Percentiles rank a stretch among this genome's conserved stretches.
phyloP scores from a whole-genome alignment of 2,888 invertebrate genomes.

The Glyphotaelius pellucidus region DNA sequence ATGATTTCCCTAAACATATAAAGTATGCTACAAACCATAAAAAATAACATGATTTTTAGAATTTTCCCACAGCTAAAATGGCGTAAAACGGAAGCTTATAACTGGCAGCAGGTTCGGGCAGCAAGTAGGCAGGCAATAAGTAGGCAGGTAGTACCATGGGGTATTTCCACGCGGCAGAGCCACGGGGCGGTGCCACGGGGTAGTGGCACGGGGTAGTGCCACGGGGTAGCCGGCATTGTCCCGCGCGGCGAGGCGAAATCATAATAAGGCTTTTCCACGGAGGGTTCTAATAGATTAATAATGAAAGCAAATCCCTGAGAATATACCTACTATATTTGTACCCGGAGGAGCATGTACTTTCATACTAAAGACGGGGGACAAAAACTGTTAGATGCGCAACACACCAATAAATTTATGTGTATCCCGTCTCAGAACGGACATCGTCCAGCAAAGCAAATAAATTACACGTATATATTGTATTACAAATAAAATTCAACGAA shows the following conservation, averaged over 20 bases:
- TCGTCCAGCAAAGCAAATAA: no score
- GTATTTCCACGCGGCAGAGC: neutral
- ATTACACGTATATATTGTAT: no score
- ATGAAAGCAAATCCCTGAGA: conserved; percentile 34
- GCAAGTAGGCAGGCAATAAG: no score
- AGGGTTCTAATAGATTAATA: conserved; percentile 30
- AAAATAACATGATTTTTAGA: no score
- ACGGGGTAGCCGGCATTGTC: neutral
- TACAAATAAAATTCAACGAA: no score
- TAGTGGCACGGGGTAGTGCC: neutral
- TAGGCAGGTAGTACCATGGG: no score
- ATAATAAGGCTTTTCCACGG: neutral
- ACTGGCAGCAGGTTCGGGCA: neutral
- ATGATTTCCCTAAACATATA: no score
- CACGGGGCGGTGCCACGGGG: neutral
- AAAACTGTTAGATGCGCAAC: neutral
- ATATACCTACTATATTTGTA: neutral
- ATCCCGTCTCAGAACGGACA: no score
- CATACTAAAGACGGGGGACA: neutral
- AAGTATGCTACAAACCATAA: no score
- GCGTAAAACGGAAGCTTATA: neutral
- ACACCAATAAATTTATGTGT: neutral
- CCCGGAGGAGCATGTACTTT: neutral
- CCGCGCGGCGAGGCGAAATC: neutral
- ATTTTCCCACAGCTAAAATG: neutral